Evolutionary conservation across 2,797 vertebrate genomes (phyloP), one percentile per base, ranked within the genome.

Genomic region (Channa striata): DNA sequence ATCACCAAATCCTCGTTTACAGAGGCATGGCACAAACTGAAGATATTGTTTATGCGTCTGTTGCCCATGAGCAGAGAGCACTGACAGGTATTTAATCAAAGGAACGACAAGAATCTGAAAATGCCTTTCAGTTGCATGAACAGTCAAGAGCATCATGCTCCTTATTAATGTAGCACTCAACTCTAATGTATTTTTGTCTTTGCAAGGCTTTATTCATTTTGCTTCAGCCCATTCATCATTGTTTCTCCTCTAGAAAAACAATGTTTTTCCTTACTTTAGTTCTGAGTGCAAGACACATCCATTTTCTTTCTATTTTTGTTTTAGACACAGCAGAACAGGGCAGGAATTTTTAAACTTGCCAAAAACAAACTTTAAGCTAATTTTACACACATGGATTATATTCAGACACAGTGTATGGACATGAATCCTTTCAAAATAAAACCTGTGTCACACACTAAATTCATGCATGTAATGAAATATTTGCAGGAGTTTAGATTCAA

Each of bases 1-100:
- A 39, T 13, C 34, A 30, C 49, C 54, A 14, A 40, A 68, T 63
- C 43, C 16, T 56, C 14, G 50, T 73, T 48, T 59, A 17, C 37
- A 25, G 58, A 42, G 13, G 51, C 47, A 20, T 12, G 21, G 42
- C 59, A 65, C 47, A 56, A 30, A 67, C 37, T 34, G 48, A 48
- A 46, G 47, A 68, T 58, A 58, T 33, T 49, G 47, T 75, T 73
- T 69, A 60, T 70, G 46, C 14, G 1, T 61, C 56, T 20, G 11
- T 59, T 44, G 72, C 76, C 81, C 68, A 36, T 65, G 58, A 66
- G 65, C 60, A 34, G 42, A 33, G 36, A 69, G 42, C 11, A 33
- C 17, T 77, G 88, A 87, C 88, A 84, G 81, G 81, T 76, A 48
- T 85, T 90, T 80, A 57, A 89, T 87, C 86, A 88, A 72, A 72